A percentile compares a stretch with the other conserved stretches of the same genome.
Evolutionary conservation across 2,113 vertebrate genomes (phyloP).

Genomic region (Rousettus leschenaultii): DNA sequence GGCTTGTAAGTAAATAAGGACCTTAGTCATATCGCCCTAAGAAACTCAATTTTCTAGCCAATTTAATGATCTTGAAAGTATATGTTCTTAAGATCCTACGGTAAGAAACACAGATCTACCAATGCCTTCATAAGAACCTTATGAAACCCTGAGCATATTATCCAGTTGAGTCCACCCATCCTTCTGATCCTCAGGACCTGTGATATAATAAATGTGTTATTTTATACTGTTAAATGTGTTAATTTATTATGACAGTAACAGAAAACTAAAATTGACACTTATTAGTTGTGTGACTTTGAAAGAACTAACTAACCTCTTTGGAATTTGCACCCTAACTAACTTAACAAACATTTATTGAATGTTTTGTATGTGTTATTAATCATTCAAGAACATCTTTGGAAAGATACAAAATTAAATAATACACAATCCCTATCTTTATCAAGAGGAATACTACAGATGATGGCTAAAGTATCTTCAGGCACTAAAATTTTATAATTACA

Average conservation of each 20-base stretch:
- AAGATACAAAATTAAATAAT: not conserved
- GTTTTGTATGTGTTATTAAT: not conserved
- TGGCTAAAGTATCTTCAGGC: not conserved
- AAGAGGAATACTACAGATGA: not conserved
- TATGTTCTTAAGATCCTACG: not conserved
- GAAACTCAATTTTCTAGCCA: not conserved
- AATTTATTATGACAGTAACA: not conserved
- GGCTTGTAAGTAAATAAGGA: not conserved
- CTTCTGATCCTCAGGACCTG: not conserved
- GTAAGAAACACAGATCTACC: not conserved
- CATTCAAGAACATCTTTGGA: not conserved
- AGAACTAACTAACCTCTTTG: not conserved
- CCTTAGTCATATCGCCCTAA: not conserved
- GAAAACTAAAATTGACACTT: not conserved
- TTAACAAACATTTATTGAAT: not conserved
- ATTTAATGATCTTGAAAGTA: not conserved
- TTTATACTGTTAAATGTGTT: not conserved
- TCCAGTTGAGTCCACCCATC: not conserved
- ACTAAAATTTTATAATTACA: not conserved
- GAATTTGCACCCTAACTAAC: not conserved
- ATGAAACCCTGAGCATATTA: not conserved
- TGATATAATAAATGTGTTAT: not conserved
- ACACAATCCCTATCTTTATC: not conserved
- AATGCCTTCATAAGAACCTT: not conserved
- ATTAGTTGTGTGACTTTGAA: not conserved